Evolutionary conservation across 2,113 vertebrate species (phyloP), one percentile per base, ranked within the genome.

Genomic region (Ondatra zibethicus): DNA sequence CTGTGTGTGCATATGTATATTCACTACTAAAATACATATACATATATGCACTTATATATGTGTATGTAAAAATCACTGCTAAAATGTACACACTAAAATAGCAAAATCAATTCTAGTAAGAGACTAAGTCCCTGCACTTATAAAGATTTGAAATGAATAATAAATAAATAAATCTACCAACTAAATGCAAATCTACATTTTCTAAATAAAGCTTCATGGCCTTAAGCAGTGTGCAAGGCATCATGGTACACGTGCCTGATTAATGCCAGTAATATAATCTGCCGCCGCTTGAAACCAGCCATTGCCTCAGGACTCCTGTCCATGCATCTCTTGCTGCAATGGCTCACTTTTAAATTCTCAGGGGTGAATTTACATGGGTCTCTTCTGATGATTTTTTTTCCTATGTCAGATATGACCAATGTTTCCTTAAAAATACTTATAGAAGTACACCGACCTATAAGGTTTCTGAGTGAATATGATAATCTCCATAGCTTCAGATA

Each of bases 261-360:
- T 94, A 94, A 97, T 97, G 97, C 55, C 65, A 45, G 90, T 95
- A 97, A 97, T 96, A 97, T 92, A 92, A 90, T 91, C 94, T 92
- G 68, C 89, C 86, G 36, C 72, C 61, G 47, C 89, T 86, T 52
- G 87, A 95, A 95, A 45, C 33, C 85, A 96, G 77, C 66, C 80
- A 86, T 89, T 94, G 97, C 97, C 97, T 98, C 91, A 94, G 97
- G 98, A 98, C 88, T 36, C 85, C 96, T 96, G 97, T 96, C 97
- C 96, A 94, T 92, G 94, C 66, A 50, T 97, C 97, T 97, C 96
- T 97, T 97, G 95, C 94, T 97, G 95, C 81, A 97, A 93, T 95
- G 98, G 92, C 97, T 98, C 97, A 97, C 93, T 76, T 97, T 97
- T 86, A 88, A 93, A 96, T 97, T 94, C 92, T 89, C n/a, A 87